Conservation (phyloP, 2,888 invertebrate genomes). For the Ectemnius cavifrons region DNA sequence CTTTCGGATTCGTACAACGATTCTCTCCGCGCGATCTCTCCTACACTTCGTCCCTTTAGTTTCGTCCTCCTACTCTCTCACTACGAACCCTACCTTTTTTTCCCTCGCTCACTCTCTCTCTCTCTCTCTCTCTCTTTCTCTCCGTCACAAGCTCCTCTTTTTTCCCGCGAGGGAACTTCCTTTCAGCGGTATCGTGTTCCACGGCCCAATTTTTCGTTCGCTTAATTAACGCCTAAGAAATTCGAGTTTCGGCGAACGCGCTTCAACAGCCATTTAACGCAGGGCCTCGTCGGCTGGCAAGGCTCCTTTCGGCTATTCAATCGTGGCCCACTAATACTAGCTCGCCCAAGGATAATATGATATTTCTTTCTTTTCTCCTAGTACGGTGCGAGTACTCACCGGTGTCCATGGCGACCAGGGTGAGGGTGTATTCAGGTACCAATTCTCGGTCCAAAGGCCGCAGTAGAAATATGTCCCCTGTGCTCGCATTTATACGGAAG, state of each 20-base stretch:
- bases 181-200: slow-evolving; percentile 20
- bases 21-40: too few relatives aligned
- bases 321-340: neutral
- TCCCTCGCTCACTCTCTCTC: slow-evolving; percentile 8
- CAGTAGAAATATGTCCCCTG: slow-evolving; percentile 92
- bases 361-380: neutral
- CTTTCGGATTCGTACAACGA: too few relatives aligned
- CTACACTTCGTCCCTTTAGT: too few relatives aligned
- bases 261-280: neutral
- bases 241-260: neutral
- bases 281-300: neutral
- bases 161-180: slow-evolving; percentile 7
- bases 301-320: slow-evolving; percentile 1
- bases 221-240: slow-evolving; percentile 17
- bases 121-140: slow-evolving; percentile 13
- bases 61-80: too few relatives aligned
- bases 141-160: slow-evolving; percentile 14
- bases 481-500: slow-evolving; percentile 94
- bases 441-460: slow-evolving; percentile 91
- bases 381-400: slow-evolving; percentile 81
- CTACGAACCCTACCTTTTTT: too few relatives aligned
- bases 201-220: neutral
- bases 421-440: slow-evolving; percentile 90
- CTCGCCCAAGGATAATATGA: neutral
- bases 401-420: slow-evolving; percentile 95